These are phyloP conservation scores for Nyctalus aviator DNA, from an alignment of 2,797 vertebrate genomes.

Conservation along the genomic window DNA sequence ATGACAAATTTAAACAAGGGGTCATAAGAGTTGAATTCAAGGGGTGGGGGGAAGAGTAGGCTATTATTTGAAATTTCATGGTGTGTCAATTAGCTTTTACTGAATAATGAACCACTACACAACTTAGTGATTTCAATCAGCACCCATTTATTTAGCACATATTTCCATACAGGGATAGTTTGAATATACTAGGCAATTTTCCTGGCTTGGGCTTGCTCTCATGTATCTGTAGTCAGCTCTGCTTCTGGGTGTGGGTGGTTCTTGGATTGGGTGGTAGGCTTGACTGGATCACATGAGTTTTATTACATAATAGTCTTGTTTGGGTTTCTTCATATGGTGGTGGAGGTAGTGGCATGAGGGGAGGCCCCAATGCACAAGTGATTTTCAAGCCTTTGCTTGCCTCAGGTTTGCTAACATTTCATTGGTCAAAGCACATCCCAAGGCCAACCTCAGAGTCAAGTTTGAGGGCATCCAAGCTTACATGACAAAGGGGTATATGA, in stretches of 20 bases:
- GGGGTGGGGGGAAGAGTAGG: background rate
- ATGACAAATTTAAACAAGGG: background rate
- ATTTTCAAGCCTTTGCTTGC: background rate
- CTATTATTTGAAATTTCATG: constrained; percentile 44
- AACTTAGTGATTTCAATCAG: background rate
- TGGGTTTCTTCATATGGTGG: background rate
- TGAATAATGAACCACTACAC: background rate
- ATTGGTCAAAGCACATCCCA: background rate
- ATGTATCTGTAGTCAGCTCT: background rate
- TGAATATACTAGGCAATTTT: background rate
- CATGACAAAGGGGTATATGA: too few relatives aligned
- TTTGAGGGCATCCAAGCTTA: background rate
- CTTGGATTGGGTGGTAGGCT: background rate
- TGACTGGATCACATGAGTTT: background rate
- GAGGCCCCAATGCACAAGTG: background rate
- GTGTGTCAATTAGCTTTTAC: background rate
- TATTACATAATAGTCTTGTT: background rate
- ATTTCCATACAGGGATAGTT: background rate
- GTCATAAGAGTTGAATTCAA: background rate
- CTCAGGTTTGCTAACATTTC: background rate
- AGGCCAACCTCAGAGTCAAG: background rate
- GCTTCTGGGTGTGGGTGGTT: background rate
- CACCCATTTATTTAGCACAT: background rate
- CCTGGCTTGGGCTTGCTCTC: background rate
- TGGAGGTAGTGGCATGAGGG: background rate